Percentiles rank a stretch among this genome's conserved stretches.
phyloP scores from a whole-genome alignment of 2,113 vertebrate species.

The Clinocottus analis region DNA sequence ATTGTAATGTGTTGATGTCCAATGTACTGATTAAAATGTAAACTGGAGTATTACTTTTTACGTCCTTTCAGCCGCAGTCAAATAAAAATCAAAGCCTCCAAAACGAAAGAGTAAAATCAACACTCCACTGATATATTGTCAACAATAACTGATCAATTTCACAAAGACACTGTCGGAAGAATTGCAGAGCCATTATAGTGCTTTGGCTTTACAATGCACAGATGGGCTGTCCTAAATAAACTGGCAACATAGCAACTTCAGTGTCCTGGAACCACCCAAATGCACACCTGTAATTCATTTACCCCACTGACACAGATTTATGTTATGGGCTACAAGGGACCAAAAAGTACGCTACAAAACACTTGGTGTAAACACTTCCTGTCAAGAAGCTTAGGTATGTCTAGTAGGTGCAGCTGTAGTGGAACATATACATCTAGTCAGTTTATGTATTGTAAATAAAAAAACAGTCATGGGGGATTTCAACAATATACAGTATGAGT shows the following conservation, averaged over 20 bases:
- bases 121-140: not conserved
- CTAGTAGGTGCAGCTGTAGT: not conserved
- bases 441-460: not conserved
- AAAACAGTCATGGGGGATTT: constrained; percentile 6
- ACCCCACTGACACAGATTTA: constrained; percentile 63
- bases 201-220: constrained; percentile 19
- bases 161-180: not conserved
- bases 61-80: not conserved
- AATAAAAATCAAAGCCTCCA: not conserved
- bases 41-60: not conserved
- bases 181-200: not conserved
- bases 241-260: constrained; percentile 6
- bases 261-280: constrained; percentile 32
- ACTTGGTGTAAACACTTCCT: constrained; percentile 4
- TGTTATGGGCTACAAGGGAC: constrained; percentile 16
- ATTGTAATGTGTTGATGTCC: not conserved
- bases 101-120: not conserved
- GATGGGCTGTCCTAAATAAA: not conserved
- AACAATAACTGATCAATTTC: constrained; percentile 5
- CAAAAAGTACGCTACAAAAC: not conserved
- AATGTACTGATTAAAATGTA: not conserved
- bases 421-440: not conserved
- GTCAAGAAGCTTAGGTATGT: constrained; percentile 1
- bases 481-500: constrained; percentile 38
- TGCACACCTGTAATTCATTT: constrained; percentile 29